These are phyloP conservation scores for Eubasilissa splendida DNA, from an alignment of 2,888 invertebrate genomes.

Conservation along the genomic window DNA sequence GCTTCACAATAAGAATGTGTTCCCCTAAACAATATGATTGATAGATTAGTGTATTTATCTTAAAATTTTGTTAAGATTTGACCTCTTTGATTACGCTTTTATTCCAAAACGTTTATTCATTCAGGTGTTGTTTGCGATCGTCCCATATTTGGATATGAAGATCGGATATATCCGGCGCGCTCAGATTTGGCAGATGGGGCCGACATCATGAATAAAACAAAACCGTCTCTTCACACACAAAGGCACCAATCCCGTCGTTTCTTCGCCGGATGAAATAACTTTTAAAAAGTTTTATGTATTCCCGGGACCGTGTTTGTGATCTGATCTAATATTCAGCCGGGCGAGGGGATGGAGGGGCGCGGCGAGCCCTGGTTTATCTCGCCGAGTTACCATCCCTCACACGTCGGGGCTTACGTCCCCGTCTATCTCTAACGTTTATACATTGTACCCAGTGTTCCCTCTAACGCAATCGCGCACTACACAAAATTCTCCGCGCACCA, in stretches of 20 bases:
- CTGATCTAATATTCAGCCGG: constrained; percentile 47
- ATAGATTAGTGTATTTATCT: no score
- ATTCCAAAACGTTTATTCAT: no score
- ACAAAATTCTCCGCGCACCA: no score
- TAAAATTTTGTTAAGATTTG: no score
- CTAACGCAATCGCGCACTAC: no score
- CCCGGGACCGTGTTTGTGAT: constrained; percentile 45
- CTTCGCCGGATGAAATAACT: constrained; percentile 52
- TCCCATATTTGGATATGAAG: constrained; percentile 3
- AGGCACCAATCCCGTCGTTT: constrained; percentile 48
- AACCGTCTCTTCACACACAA: constrained; percentile 39
- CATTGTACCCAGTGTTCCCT: not conserved
- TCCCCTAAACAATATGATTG: no score
- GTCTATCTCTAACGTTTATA: not conserved
- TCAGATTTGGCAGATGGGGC: constrained; percentile 28
- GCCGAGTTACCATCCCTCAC: constrained; percentile 3
- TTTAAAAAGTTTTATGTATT: constrained; percentile 54
- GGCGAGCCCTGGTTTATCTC: constrained; percentile 2
- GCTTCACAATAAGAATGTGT: no score
- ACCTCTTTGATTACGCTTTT: no score
- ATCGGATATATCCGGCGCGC: constrained; percentile 25
- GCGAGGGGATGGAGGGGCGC: not conserved
- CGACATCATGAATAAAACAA: constrained; percentile 56
- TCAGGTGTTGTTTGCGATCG: no score
- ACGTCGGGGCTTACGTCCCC: not conserved